Base-by-base conservation (phyloP, 2,113 vertebrate species). In the Gallinago jamesoni region DNA sequence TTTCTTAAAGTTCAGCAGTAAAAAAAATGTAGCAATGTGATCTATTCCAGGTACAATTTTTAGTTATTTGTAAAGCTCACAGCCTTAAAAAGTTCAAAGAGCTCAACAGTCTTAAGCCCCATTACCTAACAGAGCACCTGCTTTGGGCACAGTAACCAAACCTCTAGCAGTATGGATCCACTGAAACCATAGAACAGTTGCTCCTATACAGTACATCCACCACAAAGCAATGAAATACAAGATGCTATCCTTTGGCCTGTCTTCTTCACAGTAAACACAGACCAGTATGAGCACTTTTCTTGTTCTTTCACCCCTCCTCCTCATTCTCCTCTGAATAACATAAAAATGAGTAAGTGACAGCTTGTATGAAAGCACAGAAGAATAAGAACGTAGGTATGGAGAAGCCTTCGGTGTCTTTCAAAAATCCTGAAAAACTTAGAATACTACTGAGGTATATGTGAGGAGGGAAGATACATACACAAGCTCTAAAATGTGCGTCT, bases 381-480 rank as follows among this genome's bases (percentile, higher is more conserved):
- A 59, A 55, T 28, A 63, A 62, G 14, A 37, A 73, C 6, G 1
- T 8, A 9, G 35, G 3, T 33, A 55, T 55, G n/a, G 23, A 73
- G 5, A 79, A 75, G 5, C 1, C 20, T n/a, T 74, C 23, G 30
- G 4, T 27, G 5, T 35, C 8, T 56, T 68, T 53, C 15, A 73
- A 13, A 72, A 66, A 47, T 47, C n/a, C 48, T 47, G 11, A 41
- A 86, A 81, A 86, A 16, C 18, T 62, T 35, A 31, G 47, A 59
- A 66, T 48, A 43, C 3, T n/a, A 47, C 20, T 21, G 23, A 5
- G 2, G 1, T 2, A 4, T 23, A 3, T 31, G 10, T 55, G 37
- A 84, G 25, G 23, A 84, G 3, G 14, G 6, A 72, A 1, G 1
- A 52, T 24, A n/a, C 5, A 19, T 14, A 41, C 3, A 24, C 15